Evolutionary conservation across 2,797 vertebrate genomes (phyloP), one percentile per base, ranked within the genome.

Genomic region (Takifugu ocellatus): DNA sequence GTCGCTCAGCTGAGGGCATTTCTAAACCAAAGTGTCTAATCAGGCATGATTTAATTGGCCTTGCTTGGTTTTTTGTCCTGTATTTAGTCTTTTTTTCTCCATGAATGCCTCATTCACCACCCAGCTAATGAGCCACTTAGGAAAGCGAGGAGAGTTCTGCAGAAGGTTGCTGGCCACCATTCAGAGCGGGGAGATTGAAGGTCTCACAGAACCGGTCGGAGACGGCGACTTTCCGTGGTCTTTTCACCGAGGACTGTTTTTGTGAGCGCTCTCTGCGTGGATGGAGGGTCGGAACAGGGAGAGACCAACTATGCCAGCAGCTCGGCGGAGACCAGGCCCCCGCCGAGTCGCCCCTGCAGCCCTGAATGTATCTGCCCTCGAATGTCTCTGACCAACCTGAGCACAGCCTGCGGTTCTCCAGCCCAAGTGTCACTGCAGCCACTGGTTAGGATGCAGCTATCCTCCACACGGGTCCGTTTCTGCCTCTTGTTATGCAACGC

Each of bases 351-450:
- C 49, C 51, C 75, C 68, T 53, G 72, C 78, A 68, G 82, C 74
- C 56, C 71, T 74, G 87, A 88, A 87, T 84, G 81, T 86, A 88
- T 72, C 52, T 60, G 75, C 57, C 59, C 39, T 64, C 60, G 47
- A 58, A 64, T 60, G 42, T 54, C 56, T 45, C 64, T 60, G 46
- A 61, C 76, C 67, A 66, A 77, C 72, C 67, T 49, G 51, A 83
- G 80, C 81, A 72, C 84, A 72, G 70, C 70, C 69, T 55, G 65
- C 59, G 51, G 69, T 66, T 21, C 58, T 67, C 69, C 65, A 57
- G 51, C 58, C 68, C 58, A 75, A 72, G 81, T 69, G 62, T 65
- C 49, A 46, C 24, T 61, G 60, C 57, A 57, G 66, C 73, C 55
- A 54, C 60, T 56, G 36, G 26, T 43, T 15, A 66, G 61, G 72